A percentile compares a stretch with the other conserved stretches of the same genome.
Evolutionary conservation across 2,797 vertebrate genomes (phyloP).

Genomic region (Bryconaethiops microstoma): DNA sequence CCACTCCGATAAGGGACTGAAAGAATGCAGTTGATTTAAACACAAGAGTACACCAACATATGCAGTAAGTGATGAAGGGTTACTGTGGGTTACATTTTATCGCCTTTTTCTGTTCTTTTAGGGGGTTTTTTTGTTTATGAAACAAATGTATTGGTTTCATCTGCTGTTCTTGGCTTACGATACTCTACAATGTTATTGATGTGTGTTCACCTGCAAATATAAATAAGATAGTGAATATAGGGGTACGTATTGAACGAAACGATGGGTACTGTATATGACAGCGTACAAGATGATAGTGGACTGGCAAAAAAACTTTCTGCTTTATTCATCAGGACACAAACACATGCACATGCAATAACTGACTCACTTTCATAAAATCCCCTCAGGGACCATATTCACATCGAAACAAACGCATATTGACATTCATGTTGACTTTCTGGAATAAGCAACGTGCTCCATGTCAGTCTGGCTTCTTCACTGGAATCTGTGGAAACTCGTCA

Average conservation of each 20-base stretch:
- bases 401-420: slow-evolving; percentile 11
- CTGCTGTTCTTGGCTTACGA: slow-evolving; percentile 17
- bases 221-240: slow-evolving; percentile 11
- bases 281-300: neutral
- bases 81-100: slow-evolving; percentile 27
- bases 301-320: slow-evolving; percentile 2
- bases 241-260: neutral
- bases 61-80: slow-evolving; percentile 21
- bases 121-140: slow-evolving; percentile 13
- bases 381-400: slow-evolving; percentile 43
- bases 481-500: slow-evolving; percentile 23
- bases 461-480: slow-evolving; percentile 23
- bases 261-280: slow-evolving; percentile 7
- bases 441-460: slow-evolving; percentile 11
- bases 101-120: slow-evolving; percentile 5
- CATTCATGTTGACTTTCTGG: neutral
- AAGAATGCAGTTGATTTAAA: neutral
- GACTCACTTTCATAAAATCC: slow-evolving; percentile 15
- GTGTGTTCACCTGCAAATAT: slow-evolving; percentile 14
- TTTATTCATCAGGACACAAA: neutral
- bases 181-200: neutral
- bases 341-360: slow-evolving; percentile 20
- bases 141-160: slow-evolving; percentile 29
- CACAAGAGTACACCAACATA: neutral
- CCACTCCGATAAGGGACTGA: slow-evolving; percentile 1